Evolutionary conservation across 2,888 invertebrate genomes (phyloP).

Genomic region (Hemaris fuciformis): DNA sequence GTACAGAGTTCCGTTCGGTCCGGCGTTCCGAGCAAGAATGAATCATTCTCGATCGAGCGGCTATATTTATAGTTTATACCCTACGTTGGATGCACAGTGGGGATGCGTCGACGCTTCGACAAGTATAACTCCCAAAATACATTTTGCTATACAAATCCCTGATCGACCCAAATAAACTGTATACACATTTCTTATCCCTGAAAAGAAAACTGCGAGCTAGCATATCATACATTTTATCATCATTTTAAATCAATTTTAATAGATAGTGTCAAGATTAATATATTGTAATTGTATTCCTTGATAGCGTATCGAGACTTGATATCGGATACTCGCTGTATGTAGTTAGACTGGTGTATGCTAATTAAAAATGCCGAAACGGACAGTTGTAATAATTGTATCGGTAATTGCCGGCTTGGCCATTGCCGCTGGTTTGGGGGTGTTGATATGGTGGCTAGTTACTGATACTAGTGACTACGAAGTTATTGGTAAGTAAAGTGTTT

Average conservation of each 20-base stretch:
- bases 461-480: slow-evolving; percentile 24
- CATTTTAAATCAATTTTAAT: neutral
- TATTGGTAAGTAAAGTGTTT: slow-evolving; percentile 30
- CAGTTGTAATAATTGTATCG: slow-evolving; percentile 34
- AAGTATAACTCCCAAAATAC: too few relatives aligned
- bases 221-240: neutral
- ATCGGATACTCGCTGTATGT: neutral
- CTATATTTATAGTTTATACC: too few relatives aligned
- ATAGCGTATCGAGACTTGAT: neutral
- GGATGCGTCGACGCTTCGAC: too few relatives aligned
- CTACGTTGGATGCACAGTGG: too few relatives aligned
- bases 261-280: neutral
- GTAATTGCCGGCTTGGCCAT: slow-evolving; percentile 29
- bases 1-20: too few relatives aligned
- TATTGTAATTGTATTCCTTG: neutral
- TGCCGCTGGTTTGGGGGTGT: slow-evolving; percentile 40
- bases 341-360: neutral
- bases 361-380: slow-evolving; percentile 31
- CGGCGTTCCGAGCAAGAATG: too few relatives aligned
- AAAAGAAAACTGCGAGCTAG: neutral
- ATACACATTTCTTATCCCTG: too few relatives aligned
- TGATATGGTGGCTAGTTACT: slow-evolving; percentile 52
- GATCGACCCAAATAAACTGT: too few relatives aligned
- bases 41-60: too few relatives aligned
- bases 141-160: too few relatives aligned